A percentile compares a stretch with the other conserved stretches of the same genome.
Conservation (phyloP, 2,888 invertebrate genomes). For the Eupithecia subumbrata region DNA sequence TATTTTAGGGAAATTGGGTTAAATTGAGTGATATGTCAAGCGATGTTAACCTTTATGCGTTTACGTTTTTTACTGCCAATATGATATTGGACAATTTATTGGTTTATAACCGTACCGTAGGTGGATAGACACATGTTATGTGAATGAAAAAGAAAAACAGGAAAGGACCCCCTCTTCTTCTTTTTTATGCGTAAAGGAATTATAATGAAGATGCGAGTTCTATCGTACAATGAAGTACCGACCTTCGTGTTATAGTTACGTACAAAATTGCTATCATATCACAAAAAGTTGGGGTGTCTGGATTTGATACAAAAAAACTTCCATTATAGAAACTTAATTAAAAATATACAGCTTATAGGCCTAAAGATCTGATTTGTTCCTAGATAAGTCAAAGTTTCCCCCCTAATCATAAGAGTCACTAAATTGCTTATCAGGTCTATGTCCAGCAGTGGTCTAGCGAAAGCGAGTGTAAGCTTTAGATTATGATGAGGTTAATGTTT, state of each 20-base stretch:
- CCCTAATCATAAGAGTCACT: too few relatives aligned
- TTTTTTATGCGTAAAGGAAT: neutral
- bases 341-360: neutral
- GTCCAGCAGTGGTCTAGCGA: neutral
- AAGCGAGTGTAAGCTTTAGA: neutral
- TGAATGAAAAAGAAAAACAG: neutral
- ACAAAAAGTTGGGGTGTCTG: neutral
- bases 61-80: neutral
- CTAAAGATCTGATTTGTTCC: too few relatives aligned
- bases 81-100: neutral
- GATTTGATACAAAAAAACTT: neutral
- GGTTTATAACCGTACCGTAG: neutral
- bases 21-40: constrained; percentile 1
- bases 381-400: too few relatives aligned
- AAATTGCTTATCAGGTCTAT: too few relatives aligned
- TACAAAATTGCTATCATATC: neutral
- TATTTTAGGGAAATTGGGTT: constrained; percentile 16
- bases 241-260: too few relatives aligned
- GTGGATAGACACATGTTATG: too few relatives aligned
- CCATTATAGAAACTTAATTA: neutral
- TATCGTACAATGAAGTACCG: neutral
- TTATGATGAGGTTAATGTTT: neutral
- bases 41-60: neutral
- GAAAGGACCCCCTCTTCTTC: too few relatives aligned
- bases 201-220: neutral